Evolutionary conservation across 2,113 vertebrate genomes (phyloP).

Genomic region (Sisor rabdophorus): DNA sequence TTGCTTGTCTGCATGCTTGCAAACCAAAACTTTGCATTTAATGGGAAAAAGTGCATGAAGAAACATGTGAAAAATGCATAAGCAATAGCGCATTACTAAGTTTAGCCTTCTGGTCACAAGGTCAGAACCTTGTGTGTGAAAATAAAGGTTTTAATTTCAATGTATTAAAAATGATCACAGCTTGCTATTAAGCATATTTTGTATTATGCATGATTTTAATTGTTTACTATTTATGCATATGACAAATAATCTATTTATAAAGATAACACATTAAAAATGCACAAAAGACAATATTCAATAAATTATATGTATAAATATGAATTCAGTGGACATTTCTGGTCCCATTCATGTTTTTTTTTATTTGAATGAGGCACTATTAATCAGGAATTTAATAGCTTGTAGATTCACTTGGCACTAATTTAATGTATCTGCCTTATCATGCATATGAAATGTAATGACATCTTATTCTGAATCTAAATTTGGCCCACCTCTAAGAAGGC

Average conservation of each 20-base stretch:
- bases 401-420: too few relatives aligned
- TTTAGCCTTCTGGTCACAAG: background rate
- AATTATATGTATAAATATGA: too few relatives aligned
- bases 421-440: too few relatives aligned
- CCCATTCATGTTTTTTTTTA: too few relatives aligned
- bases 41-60: slow-evolving; percentile 5
- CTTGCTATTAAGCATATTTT: background rate
- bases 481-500: too few relatives aligned
- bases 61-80: slow-evolving; percentile 7
- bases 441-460: too few relatives aligned
- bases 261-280: too few relatives aligned
- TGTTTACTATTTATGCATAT: background rate
- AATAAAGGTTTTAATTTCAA: background rate
- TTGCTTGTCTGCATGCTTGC: slow-evolving; percentile 29
- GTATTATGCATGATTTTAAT: background rate
- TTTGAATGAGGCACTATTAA: too few relatives aligned
- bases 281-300: too few relatives aligned
- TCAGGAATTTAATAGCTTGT: too few relatives aligned
- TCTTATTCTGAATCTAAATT: too few relatives aligned
- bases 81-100: slow-evolving; percentile 2
- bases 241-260: background rate
- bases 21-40: background rate
- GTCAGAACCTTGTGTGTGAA: background rate
- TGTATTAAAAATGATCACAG: background rate
- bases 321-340: too few relatives aligned